Evolutionary conservation across 2,797 vertebrate species (phyloP), one percentile per base, ranked within the genome.

Genomic region (Sorex maritimensis): DNA sequence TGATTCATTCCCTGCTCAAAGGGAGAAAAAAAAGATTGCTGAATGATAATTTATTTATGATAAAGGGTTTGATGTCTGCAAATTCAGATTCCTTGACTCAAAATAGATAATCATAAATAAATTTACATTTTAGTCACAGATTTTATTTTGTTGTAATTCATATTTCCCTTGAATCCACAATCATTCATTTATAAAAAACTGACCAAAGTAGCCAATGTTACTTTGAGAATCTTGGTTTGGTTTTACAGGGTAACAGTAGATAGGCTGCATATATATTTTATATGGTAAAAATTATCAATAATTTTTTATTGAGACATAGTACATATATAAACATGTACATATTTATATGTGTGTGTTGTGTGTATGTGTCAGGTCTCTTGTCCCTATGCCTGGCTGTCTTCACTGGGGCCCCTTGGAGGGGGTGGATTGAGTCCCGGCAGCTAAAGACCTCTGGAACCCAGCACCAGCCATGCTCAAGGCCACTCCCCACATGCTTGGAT

Each of bases 1-100:
- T 84, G 75, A 86, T 86, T 94, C 30, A 28, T 67, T 86, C 8
- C 75, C 17, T 67, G 10, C 8, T 92, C 69, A 67, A 83, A 92
- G 2, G 3, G 15, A 3, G 30, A 82, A 78, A 38, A 41, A 82
- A 77, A 78, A 38, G n/a, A 85, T 77, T 52, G 46, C 11, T 63
- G 28, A 61, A 71, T 71, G 67, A 81, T n/a, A 34, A 78, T 68
- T 71, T 61, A 38, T 86, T 19, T 38, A 81, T 72, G 44, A 41
- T 14, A 75, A 75, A 34, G 41, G 0, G 0, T 52, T 80, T 13
- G 67, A n/a, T 63, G 55, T 80, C 2, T 44, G 12, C 28, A 90
- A 67, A 52, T 73, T 86, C 38, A 78, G 78, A 84, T 63, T 74
- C 10, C 14, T 71, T 79, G 26, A 79, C 19, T 80, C 63, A 82